These are phyloP conservation scores for Mylabris sibirica DNA, from an alignment of 2,888 invertebrate genomes.

Conservation along the genomic window DNA sequence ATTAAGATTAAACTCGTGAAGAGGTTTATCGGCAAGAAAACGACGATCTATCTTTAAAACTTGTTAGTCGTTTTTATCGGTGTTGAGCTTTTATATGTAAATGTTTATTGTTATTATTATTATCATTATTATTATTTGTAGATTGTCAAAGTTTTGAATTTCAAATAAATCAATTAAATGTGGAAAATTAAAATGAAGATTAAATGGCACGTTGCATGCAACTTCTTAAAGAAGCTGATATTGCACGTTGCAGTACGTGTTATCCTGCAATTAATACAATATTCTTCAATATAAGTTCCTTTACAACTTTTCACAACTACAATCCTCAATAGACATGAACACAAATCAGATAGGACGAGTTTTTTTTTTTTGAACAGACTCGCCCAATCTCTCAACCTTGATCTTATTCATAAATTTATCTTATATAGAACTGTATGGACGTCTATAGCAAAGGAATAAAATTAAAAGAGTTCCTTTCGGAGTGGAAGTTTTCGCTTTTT, in stretches of 20 bases:
- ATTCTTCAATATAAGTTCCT: background rate
- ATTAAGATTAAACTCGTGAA: background rate
- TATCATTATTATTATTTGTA: background rate
- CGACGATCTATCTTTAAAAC: too few relatives aligned
- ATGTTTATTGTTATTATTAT: background rate
- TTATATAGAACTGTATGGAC: too few relatives aligned
- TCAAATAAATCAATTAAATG: background rate
- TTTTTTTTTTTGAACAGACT: too few relatives aligned
- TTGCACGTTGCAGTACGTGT: background rate
- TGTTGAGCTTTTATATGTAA: background rate
- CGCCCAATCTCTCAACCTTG: too few relatives aligned
- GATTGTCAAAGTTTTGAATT: background rate
- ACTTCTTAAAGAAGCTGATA: constrained; percentile 1
- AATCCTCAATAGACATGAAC: background rate
- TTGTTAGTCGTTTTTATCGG: background rate
- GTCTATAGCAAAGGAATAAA: too few relatives aligned
- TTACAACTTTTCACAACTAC: background rate
- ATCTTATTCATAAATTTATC: too few relatives aligned
- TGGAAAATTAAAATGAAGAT: background rate
- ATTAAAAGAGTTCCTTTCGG: too few relatives aligned
- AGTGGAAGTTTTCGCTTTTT: too few relatives aligned
- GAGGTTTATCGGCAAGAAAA: constrained; percentile 1
- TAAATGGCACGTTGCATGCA: background rate
- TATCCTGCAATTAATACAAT: background rate
- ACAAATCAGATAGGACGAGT: background rate